Conservation (phyloP, 2,797 vertebrate species). For the Phylloscopus collybita region DNA sequence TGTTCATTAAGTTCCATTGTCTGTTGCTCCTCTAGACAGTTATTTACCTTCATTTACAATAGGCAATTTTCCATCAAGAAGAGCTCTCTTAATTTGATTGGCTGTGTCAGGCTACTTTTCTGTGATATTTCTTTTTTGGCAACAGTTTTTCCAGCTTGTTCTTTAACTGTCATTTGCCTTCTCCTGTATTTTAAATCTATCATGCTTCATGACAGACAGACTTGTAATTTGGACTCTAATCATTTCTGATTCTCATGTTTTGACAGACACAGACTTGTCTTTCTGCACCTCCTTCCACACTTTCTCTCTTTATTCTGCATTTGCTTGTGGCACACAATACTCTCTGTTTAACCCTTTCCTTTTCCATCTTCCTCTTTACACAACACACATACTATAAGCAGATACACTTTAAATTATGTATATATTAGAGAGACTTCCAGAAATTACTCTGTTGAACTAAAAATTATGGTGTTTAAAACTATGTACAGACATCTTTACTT, state of each 20-base stretch:
- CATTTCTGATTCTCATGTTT: constrained; percentile 68
- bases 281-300: constrained; percentile 52
- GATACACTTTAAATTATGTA: neutral
- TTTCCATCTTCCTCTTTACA: neutral
- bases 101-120: constrained; percentile 22
- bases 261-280: constrained; percentile 66
- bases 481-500: neutral
- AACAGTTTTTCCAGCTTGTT: constrained; percentile 55
- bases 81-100: neutral
- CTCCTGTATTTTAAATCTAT: constrained; percentile 62
- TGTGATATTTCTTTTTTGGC: constrained; percentile 47
- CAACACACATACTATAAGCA: neutral
- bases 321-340: constrained; percentile 18
- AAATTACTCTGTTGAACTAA: neutral
- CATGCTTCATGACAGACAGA: constrained; percentile 63
- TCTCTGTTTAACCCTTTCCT: constrained; percentile 51
- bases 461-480: neutral
- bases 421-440: neutral
- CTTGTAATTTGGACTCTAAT: constrained; percentile 71
- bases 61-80: neutral
- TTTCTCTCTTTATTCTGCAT: constrained; percentile 38
- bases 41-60: constrained; percentile 37
- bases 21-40: neutral
- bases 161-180: constrained; percentile 62
- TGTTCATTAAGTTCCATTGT: constrained; percentile 22